A percentile compares a stretch with the other conserved stretches of the same genome.
Evolutionary conservation across 2,888 invertebrate species (phyloP).

Genomic region (Hirtodrosophila alboralis): DNA sequence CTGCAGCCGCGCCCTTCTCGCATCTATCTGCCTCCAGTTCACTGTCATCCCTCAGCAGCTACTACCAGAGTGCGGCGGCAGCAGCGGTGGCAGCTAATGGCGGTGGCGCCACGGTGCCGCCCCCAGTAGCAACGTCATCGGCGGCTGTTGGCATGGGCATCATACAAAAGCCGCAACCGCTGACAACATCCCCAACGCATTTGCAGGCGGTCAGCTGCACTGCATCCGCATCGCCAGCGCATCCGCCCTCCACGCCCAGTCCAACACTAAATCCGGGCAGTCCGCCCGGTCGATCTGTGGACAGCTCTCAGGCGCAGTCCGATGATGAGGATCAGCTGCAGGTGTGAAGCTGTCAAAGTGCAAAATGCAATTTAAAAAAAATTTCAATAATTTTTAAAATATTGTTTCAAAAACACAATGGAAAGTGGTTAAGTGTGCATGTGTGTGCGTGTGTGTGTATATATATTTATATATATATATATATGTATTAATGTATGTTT

Average conservation of each 20-base stretch:
- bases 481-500: slow-evolving; percentile 10
- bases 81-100: slow-evolving; percentile 55
- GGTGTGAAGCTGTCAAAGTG: slow-evolving; percentile 70
- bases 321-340: slow-evolving; percentile 84
- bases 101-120: slow-evolving; percentile 10
- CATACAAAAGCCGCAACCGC: slow-evolving; percentile 46
- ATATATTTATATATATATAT: slow-evolving; percentile 3
- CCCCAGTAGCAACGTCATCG: slow-evolving; percentile 3
- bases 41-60: slow-evolving; percentile 85
- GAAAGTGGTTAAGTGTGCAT: slow-evolving; percentile 5
- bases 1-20: slow-evolving; percentile 83
- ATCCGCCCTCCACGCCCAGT: slow-evolving; percentile 81
- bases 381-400: slow-evolving; percentile 7
- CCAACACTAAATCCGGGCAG: slow-evolving; percentile 84
- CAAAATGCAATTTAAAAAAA: neutral
- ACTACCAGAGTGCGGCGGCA: slow-evolving; percentile 84
- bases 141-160: slow-evolving; percentile 27
- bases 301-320: slow-evolving; percentile 83
- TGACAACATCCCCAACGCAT: slow-evolving; percentile 43
- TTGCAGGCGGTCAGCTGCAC: too few species aligned
- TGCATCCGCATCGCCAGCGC: slow-evolving; percentile 44
- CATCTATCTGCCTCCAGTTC: slow-evolving; percentile 88
- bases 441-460: slow-evolving; percentile 15
- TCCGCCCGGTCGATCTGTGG: slow-evolving; percentile 83
- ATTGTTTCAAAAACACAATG: slow-evolving; percentile 36